Evolutionary conservation across 1,140 invertebrate species (phyloP), one percentile per base, ranked within the genome.

Genomic region (Drosophila yakuba): DNA sequence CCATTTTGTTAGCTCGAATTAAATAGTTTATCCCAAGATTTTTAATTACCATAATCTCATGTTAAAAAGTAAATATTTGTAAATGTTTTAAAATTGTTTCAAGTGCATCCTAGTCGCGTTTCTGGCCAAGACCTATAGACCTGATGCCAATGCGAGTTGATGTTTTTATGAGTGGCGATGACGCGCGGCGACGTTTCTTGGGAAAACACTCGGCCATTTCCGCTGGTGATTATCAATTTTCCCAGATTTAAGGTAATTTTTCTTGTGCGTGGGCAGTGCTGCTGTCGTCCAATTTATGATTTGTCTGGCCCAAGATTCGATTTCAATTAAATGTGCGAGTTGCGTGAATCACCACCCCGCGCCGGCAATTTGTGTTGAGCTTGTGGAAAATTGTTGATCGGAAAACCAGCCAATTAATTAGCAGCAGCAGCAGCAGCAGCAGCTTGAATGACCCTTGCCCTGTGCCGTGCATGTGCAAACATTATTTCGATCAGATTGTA

Each of bases 151-250:
- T 75, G 47, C 36, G 52, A 74, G 44, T 76, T 77, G 64, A 68
- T 76, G 64, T 69, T 69, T 69, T 48, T 71, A 44, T 48, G 45
- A 43, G 68, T 43, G 47, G 35, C 54, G 57, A 80, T 86, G 82
- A 85, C 82, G 82, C 44, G 69, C 74, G 61, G 41, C 41, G 50
- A 60, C 50, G 48, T 44, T 86, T 84, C 64, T 71, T 64, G 67
- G 79, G 79, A 78, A 86, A 86, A 88, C 78, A 76, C 83, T 63
- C 59, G 75, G 32, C 72, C 66, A 62, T 88, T 88, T 88, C 83
- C 83, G 83, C 60, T 82, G 38, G 51, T 71, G 64, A 72, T 71
- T 58, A 82, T 82, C 81, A 82, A 82, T 82, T 83, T 74, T 71
- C 80, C 3, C 45, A 79, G 59, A 83, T 79, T 74, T 79, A 75